phyloP scores from a whole-genome alignment of 1,140 invertebrate species.

The Ips typographus region DNA sequence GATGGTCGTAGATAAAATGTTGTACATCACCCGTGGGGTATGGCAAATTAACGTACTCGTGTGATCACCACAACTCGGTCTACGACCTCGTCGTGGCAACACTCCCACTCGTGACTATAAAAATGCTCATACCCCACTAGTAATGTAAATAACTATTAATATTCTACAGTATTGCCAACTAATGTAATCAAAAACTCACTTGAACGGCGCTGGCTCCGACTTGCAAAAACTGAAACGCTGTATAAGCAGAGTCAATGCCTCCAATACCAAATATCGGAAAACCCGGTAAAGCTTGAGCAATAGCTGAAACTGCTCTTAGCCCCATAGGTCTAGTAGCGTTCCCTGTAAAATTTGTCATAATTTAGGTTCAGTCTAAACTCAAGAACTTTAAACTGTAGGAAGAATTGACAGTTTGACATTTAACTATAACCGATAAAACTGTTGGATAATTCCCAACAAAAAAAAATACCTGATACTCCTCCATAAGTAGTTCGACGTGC shows the following conservation, averaged over 20 bases:
- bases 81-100: no score
- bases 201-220: conserved; percentile 90
- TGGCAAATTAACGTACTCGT: no score
- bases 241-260: conserved; percentile 95
- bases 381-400: no score
- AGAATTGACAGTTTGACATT: not conserved
- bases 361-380: not conserved
- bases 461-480: conserved; percentile 73
- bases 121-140: no score
- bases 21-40: no score
- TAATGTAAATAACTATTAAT: no score
- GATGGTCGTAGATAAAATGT: no score
- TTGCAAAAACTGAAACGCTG: conserved; percentile 88
- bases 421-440: not conserved
- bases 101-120: no score
- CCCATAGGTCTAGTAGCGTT: conserved; percentile 94
- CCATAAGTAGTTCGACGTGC: conserved; percentile 90
- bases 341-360: conserved; percentile 55
- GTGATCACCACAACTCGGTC: no score
- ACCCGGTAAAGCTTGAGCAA: conserved; percentile 78
- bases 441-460: not conserved
- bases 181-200: conserved; percentile 36
- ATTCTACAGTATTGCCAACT: no score
- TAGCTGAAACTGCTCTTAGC: conserved; percentile 83
- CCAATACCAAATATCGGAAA: conserved; percentile 91